Evolutionary conservation across 2,888 invertebrate species (phyloP).

Genomic region (Ecliptopera silaceata): DNA sequence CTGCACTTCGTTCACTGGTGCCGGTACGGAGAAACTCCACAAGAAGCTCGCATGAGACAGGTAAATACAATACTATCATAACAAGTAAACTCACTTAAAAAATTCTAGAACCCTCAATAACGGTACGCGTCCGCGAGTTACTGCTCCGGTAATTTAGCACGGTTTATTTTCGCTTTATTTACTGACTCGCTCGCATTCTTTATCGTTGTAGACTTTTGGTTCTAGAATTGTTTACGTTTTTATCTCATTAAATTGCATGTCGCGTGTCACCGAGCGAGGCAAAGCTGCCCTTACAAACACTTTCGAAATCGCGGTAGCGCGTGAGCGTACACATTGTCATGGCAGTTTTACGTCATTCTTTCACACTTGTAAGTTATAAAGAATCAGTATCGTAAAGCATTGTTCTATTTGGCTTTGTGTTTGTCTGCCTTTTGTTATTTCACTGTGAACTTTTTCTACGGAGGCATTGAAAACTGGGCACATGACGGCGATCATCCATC

Average conservation of each 20-base stretch:
- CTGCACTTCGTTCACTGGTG: slow-evolving; percentile 88
- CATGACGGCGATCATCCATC: slow-evolving; percentile 59
- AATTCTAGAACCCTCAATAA: slow-evolving; percentile 48
- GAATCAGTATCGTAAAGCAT: slow-evolving; percentile 41
- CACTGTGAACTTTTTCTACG: slow-evolving; percentile 47
- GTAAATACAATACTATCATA: slow-evolving; percentile 63
- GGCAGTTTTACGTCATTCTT: slow-evolving; percentile 35
- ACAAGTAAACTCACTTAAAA: slow-evolving; percentile 32
- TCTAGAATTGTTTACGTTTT: slow-evolving; percentile 50
- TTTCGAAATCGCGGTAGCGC: slow-evolving; percentile 21
- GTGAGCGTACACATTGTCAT: slow-evolving; percentile 16
- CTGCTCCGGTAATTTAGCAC: slow-evolving; percentile 35
- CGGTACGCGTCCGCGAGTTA: slow-evolving; percentile 33
- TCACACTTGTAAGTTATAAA: slow-evolving; percentile 36
- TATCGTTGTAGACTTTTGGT: slow-evolving; percentile 45
- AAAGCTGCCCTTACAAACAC: slow-evolving; percentile 57
- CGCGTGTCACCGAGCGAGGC: slow-evolving; percentile 48
- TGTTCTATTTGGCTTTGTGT: slow-evolving; percentile 64
- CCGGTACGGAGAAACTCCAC: slow-evolving; percentile 86
- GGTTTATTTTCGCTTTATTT: slow-evolving; percentile 27
- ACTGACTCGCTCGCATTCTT: slow-evolving; percentile 28
- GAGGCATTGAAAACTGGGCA: slow-evolving; percentile 52
- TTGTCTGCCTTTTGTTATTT: slow-evolving; percentile 45
- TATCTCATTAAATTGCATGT: slow-evolving; percentile 49
- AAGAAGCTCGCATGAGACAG: slow-evolving; percentile 87